These are phyloP conservation scores for Chaetogeoica ovagalla DNA, from an alignment of 2,888 invertebrate species.

Conservation along the genomic window DNA sequence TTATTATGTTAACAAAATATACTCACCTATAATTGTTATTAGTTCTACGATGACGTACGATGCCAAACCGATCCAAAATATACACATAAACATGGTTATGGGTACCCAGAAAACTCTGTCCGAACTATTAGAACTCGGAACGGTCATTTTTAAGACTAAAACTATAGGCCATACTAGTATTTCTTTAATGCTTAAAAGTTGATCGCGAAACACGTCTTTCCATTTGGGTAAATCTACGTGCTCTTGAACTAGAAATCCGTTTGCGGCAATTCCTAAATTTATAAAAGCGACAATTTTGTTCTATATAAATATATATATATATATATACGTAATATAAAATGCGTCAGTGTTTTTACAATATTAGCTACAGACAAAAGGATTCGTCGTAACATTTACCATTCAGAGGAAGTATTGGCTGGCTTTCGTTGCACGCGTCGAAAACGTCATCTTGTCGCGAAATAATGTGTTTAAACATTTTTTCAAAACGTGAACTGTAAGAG, in stretches of 20 bases:
- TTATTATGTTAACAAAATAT: neutral
- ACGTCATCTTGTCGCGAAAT: neutral
- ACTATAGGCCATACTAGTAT: constrained; percentile 54
- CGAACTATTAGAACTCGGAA: constrained; percentile 73
- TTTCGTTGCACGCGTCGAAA: constrained; percentile 2
- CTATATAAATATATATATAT: neutral
- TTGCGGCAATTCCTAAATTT: constrained; percentile 16
- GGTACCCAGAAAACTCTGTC: constrained; percentile 64
- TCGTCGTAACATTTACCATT: constrained; percentile 12
- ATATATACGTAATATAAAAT: too few relatives aligned
- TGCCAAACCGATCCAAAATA: constrained; percentile 77
- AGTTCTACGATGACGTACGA: constrained; percentile 85
- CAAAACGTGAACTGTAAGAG: constrained; percentile 38
- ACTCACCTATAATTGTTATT: constrained; percentile 75
- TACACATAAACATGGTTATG: constrained; percentile 76
- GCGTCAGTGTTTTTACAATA: neutral
- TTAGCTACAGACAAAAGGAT: too few relatives aligned
- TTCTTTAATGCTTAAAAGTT: constrained; percentile 31
- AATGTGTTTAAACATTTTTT: constrained; percentile 36
- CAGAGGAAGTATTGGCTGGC: constrained; percentile 30
- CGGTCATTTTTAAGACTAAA: constrained; percentile 68
- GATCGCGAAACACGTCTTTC: constrained; percentile 26
- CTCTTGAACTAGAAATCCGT: constrained; percentile 46
- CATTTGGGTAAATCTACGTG: constrained; percentile 9
- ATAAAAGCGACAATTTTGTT: neutral